Conservation (phyloP, 2,888 invertebrate species). For the Tipula lateralis region DNA sequence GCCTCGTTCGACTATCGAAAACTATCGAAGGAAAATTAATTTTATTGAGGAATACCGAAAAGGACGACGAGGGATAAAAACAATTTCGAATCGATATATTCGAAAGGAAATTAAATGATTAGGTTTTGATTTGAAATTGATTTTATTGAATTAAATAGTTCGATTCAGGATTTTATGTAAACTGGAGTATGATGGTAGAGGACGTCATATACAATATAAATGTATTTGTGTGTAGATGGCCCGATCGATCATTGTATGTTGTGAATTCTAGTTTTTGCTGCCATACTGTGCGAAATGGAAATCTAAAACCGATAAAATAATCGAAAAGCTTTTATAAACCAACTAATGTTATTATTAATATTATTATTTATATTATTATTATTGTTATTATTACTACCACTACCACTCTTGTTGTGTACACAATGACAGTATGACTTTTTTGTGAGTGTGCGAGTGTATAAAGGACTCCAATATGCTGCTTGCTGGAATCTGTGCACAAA, state of each 20-base stretch:
- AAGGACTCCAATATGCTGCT: not conserved
- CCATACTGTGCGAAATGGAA: not conserved
- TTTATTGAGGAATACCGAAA: not conserved
- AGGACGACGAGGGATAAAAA: not conserved
- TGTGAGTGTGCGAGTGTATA: no score
- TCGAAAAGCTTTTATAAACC: constrained; percentile 11
- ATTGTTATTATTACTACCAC: not conserved
- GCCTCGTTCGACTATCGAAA: no score
- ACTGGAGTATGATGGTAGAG: not conserved
- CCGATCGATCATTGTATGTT: not conserved
- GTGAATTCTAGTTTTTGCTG: not conserved
- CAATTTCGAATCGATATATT: not conserved
- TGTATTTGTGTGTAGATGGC: no score
- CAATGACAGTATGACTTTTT: not conserved
- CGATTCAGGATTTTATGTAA: not conserved
- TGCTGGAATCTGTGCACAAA: not conserved
- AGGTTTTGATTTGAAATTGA: constrained; percentile 24
- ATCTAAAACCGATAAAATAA: constrained; percentile 9
- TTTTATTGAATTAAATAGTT: not conserved
- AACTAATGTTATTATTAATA: not conserved
- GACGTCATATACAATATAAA: not conserved
- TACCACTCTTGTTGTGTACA: not conserved
- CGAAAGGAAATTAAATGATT: not conserved
- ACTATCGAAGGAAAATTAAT: not conserved
- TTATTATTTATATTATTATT: not conserved